Base-by-base conservation (phyloP, 2,888 invertebrate species). In the Pseudoips prasinana region DNA sequence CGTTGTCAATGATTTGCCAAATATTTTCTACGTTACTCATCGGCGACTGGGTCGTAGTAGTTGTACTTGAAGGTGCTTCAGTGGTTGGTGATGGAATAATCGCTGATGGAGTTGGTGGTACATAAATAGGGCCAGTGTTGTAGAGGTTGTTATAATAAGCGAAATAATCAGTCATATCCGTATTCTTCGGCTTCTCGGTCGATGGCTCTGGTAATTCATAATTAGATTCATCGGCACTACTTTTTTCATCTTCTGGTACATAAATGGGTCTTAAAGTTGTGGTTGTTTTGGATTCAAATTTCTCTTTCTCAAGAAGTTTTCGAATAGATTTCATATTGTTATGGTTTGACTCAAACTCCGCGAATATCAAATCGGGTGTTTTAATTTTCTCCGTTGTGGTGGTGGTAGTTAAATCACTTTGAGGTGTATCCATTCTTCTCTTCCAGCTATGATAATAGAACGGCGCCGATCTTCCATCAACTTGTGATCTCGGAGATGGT, bases 371-470 rank as follows among this genome's bases (percentile, higher is more conserved):
- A 54, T 88, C 88, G 0, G 85, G 88, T 1, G 84, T 82, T 39
- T 75, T 67, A 17, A 62, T 55, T 44, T 59, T 74, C 3, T 63
- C 52, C 8, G 64, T 55, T 8, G 66, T 67, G 0, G 72, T 67
- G 0, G 72, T 70, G 1, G 74, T 65, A 0, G 62, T 46, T 1
- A 67, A 62, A 8, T 36, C 29, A 17, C 75, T 77, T 14, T 39
- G 39, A 7, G 67, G 72, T 1, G 72, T 29, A 33, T 87, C 87
- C 75, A 84, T 82, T 42, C 87, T 67, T 58, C 76, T 68, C 64
- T 76, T 78, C 87, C 87, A 87, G 53, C 80, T 84, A 44, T 78
- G 78, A 39, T 88, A 87, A 49, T 87, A 88, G 36, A 86, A 87
- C 2, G 86, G 85, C 1, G 74, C 76, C 6, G 81, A 65, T 49